These are phyloP conservation scores for Hypena proboscidalis DNA, from an alignment of 2,888 invertebrate species.

Conservation along the genomic window DNA sequence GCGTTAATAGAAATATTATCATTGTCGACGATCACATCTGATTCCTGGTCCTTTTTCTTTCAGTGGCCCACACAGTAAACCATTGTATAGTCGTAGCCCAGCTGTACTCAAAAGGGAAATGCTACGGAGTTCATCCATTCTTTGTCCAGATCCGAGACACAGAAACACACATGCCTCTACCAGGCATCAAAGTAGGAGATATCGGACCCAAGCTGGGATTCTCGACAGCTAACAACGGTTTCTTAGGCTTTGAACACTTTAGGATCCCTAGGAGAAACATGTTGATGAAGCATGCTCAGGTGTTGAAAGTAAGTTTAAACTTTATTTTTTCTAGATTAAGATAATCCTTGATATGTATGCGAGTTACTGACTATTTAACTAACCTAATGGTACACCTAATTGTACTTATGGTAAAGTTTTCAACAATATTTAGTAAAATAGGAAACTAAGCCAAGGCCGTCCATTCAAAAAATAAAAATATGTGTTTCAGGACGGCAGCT, in stretches of 20 bases:
- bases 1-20: neutral
- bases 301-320: conserved; percentile 76
- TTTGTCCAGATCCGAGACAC: conserved; percentile 94
- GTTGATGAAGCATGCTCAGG: conserved; percentile 96
- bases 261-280: conserved; percentile 94
- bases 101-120: conserved; percentile 90
- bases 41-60: conserved; percentile 33
- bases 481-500: conserved; percentile 89
- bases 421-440: no score
- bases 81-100: conserved; percentile 96
- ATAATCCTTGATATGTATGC: no score
- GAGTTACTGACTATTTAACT: no score
- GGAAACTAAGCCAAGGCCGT: no score
- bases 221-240: conserved; percentile 96
- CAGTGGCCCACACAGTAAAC: conserved; percentile 96
- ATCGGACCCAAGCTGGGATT: conserved; percentile 97
- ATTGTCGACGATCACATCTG: no score
- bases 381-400: no score
- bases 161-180: conserved; percentile 92
- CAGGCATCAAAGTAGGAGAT: conserved; percentile 95
- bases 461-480: no score
- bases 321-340: no score
- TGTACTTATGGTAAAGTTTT: no score
- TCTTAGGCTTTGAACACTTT: conserved; percentile 92
- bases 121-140: conserved; percentile 95